Conservation (phyloP, 2,797 vertebrate species). For the Lacerta viridis region DNA sequence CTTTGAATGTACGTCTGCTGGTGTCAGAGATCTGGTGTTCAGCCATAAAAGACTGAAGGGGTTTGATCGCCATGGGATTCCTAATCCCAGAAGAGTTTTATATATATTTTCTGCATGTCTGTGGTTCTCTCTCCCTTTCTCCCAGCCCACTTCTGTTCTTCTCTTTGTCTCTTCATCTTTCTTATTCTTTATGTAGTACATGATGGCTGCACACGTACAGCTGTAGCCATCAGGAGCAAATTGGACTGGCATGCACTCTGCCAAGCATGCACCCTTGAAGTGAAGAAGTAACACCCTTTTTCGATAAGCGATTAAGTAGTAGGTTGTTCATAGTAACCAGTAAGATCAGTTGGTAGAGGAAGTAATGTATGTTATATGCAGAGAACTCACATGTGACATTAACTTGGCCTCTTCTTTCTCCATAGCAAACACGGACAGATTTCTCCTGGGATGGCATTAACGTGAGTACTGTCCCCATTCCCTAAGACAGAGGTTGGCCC, state of each 20-base stretch:
- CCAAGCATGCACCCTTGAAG: not conserved
- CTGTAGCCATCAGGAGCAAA: not conserved
- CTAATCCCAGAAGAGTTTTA: not conserved
- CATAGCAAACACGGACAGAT: conserved; percentile 95
- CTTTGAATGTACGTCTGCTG: conserved; percentile 2
- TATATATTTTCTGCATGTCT: conserved; percentile 13
- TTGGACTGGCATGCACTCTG: not conserved
- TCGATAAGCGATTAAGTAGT: not conserved
- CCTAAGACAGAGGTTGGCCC: not conserved
- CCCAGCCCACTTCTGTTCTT: not conserved
- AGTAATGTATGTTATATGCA: not conserved
- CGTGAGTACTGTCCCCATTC: conserved; percentile 74
- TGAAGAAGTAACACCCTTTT: not conserved
- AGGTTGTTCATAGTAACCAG: not conserved
- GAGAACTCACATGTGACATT: not conserved
- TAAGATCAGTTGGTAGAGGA: not conserved
- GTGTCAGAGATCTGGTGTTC: not conserved
- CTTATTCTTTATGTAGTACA: conserved; percentile 38
- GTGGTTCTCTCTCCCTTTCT: conserved; percentile 18
- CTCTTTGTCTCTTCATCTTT: conserved; percentile 55
- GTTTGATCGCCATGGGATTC: not conserved
- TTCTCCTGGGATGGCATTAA: conserved; percentile 97
- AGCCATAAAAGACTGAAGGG: not conserved
- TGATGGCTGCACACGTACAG: not conserved
- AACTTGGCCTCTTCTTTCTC: conserved; percentile 70